Percentiles rank a stretch among this genome's conserved stretches.
phyloP scores from a whole-genome alignment of 2,888 invertebrate genomes.

The Drosophila macrospina region DNA sequence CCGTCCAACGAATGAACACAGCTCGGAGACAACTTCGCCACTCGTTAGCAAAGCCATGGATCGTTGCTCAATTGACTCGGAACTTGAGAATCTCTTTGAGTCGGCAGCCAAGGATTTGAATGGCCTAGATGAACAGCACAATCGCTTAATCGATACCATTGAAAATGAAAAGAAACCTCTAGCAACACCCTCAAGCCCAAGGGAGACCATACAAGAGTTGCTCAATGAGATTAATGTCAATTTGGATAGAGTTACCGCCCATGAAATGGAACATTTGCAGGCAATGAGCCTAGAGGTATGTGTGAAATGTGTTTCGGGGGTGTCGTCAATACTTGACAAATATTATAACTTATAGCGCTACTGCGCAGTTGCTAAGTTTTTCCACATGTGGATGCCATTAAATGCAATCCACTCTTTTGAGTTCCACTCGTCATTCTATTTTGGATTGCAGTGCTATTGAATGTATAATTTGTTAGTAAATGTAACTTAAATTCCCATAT shows the following conservation, averaged over 20 bases:
- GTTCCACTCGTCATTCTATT: neutral
- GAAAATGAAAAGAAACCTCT: neutral
- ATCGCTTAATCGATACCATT: constrained; percentile 34
- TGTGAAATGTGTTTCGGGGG: constrained; percentile 12
- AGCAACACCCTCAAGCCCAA: constrained; percentile 1
- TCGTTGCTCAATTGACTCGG: constrained; percentile 41
- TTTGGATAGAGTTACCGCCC: constrained; percentile 71
- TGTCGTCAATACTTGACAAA: neutral
- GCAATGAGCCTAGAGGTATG: constrained; percentile 73
- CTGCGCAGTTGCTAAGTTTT: neutral
- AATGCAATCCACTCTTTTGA: constrained; percentile 7
- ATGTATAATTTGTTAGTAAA: neutral
- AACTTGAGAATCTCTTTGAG: constrained; percentile 49
- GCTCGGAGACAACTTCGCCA: constrained; percentile 4
- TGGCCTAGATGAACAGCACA: constrained; percentile 47
- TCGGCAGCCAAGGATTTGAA: constrained; percentile 57
- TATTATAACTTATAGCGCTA: constrained; percentile 4
- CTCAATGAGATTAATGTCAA: constrained; percentile 81
- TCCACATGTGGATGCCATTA: constrained; percentile 3
- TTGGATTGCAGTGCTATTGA: neutral
- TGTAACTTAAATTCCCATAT: constrained; percentile 2
- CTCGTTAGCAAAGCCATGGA: constrained; percentile 43
- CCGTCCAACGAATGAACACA: constrained; percentile 4
- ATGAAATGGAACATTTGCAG: constrained; percentile 76
- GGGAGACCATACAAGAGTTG: constrained; percentile 74